Conservation (phyloP, 1,140 invertebrate species). For the Drosophila sturtevanti region DNA sequence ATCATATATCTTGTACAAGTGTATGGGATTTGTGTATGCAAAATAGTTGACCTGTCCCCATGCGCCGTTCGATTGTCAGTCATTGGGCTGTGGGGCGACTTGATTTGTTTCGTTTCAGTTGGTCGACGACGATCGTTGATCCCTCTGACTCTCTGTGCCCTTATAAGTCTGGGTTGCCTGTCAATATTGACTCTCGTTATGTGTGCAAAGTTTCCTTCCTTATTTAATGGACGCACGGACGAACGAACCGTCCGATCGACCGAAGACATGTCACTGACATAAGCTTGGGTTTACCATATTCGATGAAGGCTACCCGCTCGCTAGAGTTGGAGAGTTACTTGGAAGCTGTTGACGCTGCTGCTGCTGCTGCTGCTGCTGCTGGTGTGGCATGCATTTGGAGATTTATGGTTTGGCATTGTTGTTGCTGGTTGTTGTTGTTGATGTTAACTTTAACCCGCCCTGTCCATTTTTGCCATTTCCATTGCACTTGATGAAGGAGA, state of each 20-base stretch:
- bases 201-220: slow-evolving; percentile 78
- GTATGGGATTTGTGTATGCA: slow-evolving; percentile 57
- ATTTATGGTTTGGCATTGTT: slow-evolving; percentile 78
- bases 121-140: slow-evolving; percentile 44
- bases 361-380: slow-evolving; percentile 35
- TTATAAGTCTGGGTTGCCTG: slow-evolving; percentile 77
- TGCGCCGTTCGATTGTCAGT: slow-evolving; percentile 77
- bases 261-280: slow-evolving; percentile 75
- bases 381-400: slow-evolving; percentile 77
- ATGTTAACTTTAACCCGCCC: slow-evolving; percentile 73
- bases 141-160: slow-evolving; percentile 56
- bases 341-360: slow-evolving; percentile 58
- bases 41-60: slow-evolving; percentile 82
- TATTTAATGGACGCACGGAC: slow-evolving; percentile 79
- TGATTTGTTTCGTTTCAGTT: slow-evolving; percentile 82
- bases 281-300: slow-evolving; percentile 79
- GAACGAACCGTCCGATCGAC: slow-evolving; percentile 46
- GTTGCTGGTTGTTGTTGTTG: slow-evolving; percentile 41
- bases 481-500: slow-evolving; percentile 47
- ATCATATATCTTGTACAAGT: background rate
- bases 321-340: slow-evolving; percentile 75
- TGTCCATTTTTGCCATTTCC: slow-evolving; percentile 54
- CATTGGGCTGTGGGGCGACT: slow-evolving; percentile 73
- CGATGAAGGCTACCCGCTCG: slow-evolving; percentile 63
- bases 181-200: slow-evolving; percentile 80